phyloP scores from a whole-genome alignment of 2,797 vertebrate genomes.

The Bryconaethiops microstoma region DNA sequence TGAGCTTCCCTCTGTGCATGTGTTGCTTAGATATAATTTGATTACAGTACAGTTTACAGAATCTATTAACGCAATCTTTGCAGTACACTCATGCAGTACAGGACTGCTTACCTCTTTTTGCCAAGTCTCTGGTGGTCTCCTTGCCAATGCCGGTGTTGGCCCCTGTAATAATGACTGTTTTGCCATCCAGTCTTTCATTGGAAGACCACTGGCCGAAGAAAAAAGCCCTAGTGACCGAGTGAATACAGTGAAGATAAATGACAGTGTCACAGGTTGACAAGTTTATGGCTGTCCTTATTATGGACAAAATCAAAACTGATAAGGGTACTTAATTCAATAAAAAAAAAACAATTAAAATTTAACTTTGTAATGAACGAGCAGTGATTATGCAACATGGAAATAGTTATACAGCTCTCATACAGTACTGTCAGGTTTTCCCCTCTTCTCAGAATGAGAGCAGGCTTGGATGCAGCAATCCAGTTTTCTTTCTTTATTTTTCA shows the following conservation, averaged over 20 bases:
- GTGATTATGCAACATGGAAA: too few species aligned
- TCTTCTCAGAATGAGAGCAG: too few species aligned
- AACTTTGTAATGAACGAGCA: too few species aligned
- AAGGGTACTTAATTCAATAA: not conserved
- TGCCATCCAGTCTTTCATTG: slow-evolving; percentile 51
- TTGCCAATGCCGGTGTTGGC: slow-evolving; percentile 65
- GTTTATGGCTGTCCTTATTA: not conserved
- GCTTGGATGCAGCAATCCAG: too few species aligned
- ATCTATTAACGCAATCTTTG: not conserved
- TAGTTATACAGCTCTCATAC: too few species aligned
- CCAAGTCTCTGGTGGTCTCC: slow-evolving; percentile 60
- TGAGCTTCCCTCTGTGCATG: not conserved
- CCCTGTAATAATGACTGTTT: slow-evolving; percentile 63
- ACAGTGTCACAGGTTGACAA: not conserved
- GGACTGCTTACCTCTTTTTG: slow-evolving; percentile 54
- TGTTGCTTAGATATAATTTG: not conserved
- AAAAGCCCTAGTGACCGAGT: slow-evolving; percentile 36
- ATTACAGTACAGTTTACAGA: not conserved
- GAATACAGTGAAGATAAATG: not conserved
- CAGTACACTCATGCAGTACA: too few species aligned
- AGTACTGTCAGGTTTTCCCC: too few species aligned
- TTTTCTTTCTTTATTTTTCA: too few species aligned
- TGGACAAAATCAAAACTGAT: not conserved
- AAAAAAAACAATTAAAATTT: not conserved
- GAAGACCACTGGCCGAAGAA: slow-evolving; percentile 60